phyloP scores from a whole-genome alignment of 2,888 invertebrate genomes.

The Hirtodrosophila alboralis region DNA sequence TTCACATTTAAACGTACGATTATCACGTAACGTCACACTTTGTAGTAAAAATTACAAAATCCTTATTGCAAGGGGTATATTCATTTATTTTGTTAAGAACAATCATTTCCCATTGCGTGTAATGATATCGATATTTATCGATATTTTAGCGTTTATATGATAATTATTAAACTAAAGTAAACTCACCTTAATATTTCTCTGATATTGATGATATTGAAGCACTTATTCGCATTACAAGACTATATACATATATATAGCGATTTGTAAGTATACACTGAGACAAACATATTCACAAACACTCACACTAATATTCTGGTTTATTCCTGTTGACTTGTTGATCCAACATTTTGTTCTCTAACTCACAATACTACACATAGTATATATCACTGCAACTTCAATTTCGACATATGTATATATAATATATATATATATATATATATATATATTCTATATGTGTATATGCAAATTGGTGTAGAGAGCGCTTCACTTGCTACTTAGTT shows the following conservation, averaged over 20 bases:
- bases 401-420: constrained; percentile 1
- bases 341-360: neutral
- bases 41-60: no score
- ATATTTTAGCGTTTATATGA: no score
- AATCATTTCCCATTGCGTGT: no score
- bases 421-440: neutral
- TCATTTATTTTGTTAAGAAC: no score
- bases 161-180: no score
- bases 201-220: neutral
- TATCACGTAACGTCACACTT: no score
- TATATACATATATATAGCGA: no score
- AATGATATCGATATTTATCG: no score
- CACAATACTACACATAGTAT: neutral
- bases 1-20: no score
- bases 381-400: constrained; percentile 1
- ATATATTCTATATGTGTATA: neutral
- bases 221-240: neutral
- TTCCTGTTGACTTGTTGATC: constrained; percentile 1
- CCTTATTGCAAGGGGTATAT: no score
- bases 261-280: constrained; percentile 4
- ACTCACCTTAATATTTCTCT: constrained; percentile 1
- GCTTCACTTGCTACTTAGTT: constrained; percentile 33
- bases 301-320: constrained; percentile 12
- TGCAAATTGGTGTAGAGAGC: constrained; percentile 3
- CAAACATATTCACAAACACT: constrained; percentile 11